Base-by-base conservation (phyloP, 2,113 vertebrate genomes). In the Hymenochirus boettgeri region DNA sequence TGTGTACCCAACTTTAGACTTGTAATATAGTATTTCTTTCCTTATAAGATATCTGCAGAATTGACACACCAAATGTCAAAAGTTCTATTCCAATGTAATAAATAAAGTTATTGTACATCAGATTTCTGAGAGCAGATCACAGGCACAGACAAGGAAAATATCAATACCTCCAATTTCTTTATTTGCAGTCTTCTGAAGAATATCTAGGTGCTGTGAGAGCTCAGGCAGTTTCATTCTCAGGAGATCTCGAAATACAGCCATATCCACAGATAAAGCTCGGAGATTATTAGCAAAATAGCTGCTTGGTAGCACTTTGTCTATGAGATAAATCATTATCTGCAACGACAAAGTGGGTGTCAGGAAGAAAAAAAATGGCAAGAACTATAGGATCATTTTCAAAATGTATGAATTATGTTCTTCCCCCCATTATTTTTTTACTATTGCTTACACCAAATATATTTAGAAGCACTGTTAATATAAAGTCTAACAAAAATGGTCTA, bases 281-380 rank as follows among this genome's bases (percentile, higher is more conserved):
- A 99, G 89, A 72, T 97, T 99, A 82, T 99, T 96, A 73, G 96
- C 96, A 84, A 99, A 99, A 76, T 99, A 99, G 76, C 94, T 98
- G 59, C 98, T 93, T 4, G 96, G 96, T 75, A 99, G 90, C 52
- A 99, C 96, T 73, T 98, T 98, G 84, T 99, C 96, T 25, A 99
- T 99, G 70, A 99, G 80, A 70, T 97, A 98, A 82, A 99, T 97
- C 96, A 99, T 98, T 73, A 99, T 93, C 96, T 99, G 75, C 60
- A 35, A 71, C 7, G 29, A 59, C 19, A 54, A 42, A 4, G 11
- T 42, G 11, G 15, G n/a, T 13, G 13, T 42, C 2, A 42, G 4
- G 17, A 42, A 5, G 15, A 3, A 42, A n/a, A 42, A n/a, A 42
- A n/a, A 2, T 18, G 39, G 2, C 17, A 42, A 42, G n/a, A n/a